Evolutionary conservation across 2,888 invertebrate species (phyloP).

Genomic region (Noctua janthe): DNA sequence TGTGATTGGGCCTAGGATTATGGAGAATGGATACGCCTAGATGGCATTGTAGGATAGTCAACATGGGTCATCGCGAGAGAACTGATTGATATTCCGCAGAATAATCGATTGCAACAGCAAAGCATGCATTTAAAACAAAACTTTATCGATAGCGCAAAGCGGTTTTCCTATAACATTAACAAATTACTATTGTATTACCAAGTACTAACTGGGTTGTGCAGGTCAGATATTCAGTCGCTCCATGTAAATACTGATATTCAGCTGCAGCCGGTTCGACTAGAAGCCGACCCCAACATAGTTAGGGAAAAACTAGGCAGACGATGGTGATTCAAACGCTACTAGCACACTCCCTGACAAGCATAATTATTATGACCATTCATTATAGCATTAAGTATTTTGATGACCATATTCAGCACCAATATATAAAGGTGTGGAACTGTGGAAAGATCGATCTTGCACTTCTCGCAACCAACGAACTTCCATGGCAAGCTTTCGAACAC

Average conservation of each 20-base stretch:
- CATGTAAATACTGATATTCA: background rate
- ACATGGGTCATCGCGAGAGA: background rate
- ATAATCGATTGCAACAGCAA: background rate
- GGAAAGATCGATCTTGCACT: background rate
- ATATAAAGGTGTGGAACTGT: background rate
- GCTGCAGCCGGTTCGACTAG: background rate
- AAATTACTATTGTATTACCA: background rate
- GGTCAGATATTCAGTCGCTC: background rate
- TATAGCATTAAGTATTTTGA: background rate
- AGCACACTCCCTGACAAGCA: background rate
- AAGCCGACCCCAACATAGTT: background rate
- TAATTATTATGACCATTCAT: background rate
- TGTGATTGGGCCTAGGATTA: slow-evolving; percentile 8
- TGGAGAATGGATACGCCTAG: slow-evolving; percentile 13
- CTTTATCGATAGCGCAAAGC: background rate
- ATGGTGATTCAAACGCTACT: background rate
- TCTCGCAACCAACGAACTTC: background rate
- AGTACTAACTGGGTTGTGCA: background rate
- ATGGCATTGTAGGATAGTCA: background rate
- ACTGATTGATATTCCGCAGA: slow-evolving; percentile 5
- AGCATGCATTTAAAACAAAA: background rate
- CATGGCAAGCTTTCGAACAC: background rate
- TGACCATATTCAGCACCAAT: background rate
- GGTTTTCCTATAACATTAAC: background rate
- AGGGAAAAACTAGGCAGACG: background rate